Evolutionary conservation across 2,888 invertebrate genomes (phyloP).

Genomic region (Eutolmus rufibarbis): DNA sequence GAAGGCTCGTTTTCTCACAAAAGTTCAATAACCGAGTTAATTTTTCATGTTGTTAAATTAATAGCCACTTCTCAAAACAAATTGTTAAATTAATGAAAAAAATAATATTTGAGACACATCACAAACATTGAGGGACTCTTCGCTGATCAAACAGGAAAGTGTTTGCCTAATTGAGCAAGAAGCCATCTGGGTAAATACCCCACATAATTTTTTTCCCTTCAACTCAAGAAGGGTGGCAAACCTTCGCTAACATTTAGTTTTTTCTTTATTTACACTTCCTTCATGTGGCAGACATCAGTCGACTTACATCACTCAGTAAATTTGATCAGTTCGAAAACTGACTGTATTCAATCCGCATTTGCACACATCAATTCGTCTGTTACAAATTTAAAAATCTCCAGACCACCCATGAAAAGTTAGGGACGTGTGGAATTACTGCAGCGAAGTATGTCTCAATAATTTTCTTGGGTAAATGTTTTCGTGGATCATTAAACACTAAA

Average conservation of each 20-base stretch:
- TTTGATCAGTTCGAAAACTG: neutral
- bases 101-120: neutral
- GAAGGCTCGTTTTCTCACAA: neutral
- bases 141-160: neutral
- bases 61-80: neutral
- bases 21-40: neutral
- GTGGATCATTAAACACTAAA: conserved; percentile 21
- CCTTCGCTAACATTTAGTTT: neutral
- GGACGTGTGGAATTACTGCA: neutral
- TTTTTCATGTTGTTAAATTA: neutral
- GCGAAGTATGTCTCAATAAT: neutral
- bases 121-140: neutral
- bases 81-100: neutral
- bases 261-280: neutral
- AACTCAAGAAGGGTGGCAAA: neutral
- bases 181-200: neutral
- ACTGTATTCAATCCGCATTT: neutral
- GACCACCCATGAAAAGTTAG: conserved; percentile 8
- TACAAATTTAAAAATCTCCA: conserved; percentile 10
- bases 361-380: neutral
- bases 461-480: conserved; percentile 14
- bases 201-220: neutral
- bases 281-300: neutral
- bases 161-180: neutral
- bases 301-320: neutral